Percentiles rank a stretch among this genome's conserved stretches.
phyloP scores from a whole-genome alignment of 1,140 invertebrate species.

The Drosophila mauritiana region DNA sequence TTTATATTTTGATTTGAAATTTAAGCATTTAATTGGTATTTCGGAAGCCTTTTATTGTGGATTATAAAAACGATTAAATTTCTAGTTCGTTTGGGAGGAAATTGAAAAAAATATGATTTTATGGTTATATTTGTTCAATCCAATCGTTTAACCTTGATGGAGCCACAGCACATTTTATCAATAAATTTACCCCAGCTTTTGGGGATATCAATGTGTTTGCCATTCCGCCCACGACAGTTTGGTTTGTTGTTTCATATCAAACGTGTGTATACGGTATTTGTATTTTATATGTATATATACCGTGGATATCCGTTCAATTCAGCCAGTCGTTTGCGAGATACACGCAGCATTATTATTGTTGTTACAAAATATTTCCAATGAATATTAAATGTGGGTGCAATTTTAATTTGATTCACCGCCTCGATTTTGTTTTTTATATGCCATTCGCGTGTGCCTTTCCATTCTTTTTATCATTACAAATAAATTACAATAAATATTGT shows the following conservation, averaged over 20 bases:
- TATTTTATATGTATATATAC: constrained; percentile 32
- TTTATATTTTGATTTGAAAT: neutral
- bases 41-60: neutral
- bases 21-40: neutral
- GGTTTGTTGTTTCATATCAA: constrained; percentile 45
- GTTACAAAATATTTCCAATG: constrained; percentile 73
- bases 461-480: constrained; percentile 57
- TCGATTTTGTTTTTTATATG: constrained; percentile 26
- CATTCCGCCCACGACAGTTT: constrained; percentile 40
- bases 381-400: constrained; percentile 74
- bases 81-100: constrained; percentile 2
- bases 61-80: neutral
- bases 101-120: constrained; percentile 17
- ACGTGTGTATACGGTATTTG: constrained; percentile 32
- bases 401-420: constrained; percentile 54
- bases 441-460: constrained; percentile 17
- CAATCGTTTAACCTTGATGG: constrained; percentile 34
- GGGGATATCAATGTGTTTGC: constrained; percentile 33
- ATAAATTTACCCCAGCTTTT: constrained; percentile 28
- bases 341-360: constrained; percentile 66
- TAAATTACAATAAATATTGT: constrained; percentile 73
- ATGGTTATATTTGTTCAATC: constrained; percentile 39
- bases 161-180: constrained; percentile 12
- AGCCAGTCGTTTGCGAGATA: constrained; percentile 21
- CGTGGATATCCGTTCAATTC: constrained; percentile 38